Evolutionary conservation across 2,797 vertebrate genomes (phyloP).

Genomic region (Anguilla pacifica): DNA sequence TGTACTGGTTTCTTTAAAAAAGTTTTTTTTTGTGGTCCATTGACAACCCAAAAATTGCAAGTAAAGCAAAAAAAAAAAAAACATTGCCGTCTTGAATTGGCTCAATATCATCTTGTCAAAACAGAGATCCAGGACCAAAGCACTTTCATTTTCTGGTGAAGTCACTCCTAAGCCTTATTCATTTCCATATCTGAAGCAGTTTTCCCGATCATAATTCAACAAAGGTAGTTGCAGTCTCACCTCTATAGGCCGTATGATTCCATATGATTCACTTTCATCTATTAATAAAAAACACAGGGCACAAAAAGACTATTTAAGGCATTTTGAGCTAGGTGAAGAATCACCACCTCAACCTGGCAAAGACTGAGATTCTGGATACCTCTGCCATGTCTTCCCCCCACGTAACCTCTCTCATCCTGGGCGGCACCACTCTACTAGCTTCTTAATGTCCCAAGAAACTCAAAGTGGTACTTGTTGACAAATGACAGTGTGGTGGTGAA

Average conservation of each 20-base stretch:
- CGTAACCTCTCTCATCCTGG: no score
- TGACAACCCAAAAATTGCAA: neutral
- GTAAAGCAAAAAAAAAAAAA: neutral
- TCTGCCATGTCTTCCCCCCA: no score
- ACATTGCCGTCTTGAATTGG: neutral
- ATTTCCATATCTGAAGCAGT: neutral
- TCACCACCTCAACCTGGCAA: neutral
- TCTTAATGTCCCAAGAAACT: neutral
- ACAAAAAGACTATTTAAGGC: neutral
- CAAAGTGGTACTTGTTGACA: neutral
- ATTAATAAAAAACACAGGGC: no score
- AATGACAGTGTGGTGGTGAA: neutral
- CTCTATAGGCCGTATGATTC: neutral
- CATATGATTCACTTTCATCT: neutral
- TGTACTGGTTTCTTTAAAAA: neutral
- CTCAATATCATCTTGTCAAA: neutral
- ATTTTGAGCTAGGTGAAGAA: neutral
- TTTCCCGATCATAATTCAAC: neutral
- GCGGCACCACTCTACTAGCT: neutral
- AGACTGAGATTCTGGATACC: neutral
- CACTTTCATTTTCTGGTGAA: conserved; percentile 1
- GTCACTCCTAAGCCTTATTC: conserved; percentile 6
- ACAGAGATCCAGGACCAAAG: neutral
- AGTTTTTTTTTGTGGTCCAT: neutral
- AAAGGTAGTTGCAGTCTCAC: neutral